phyloP scores from a whole-genome alignment of 1,140 invertebrate genomes.

The Drosophila elegans region DNA sequence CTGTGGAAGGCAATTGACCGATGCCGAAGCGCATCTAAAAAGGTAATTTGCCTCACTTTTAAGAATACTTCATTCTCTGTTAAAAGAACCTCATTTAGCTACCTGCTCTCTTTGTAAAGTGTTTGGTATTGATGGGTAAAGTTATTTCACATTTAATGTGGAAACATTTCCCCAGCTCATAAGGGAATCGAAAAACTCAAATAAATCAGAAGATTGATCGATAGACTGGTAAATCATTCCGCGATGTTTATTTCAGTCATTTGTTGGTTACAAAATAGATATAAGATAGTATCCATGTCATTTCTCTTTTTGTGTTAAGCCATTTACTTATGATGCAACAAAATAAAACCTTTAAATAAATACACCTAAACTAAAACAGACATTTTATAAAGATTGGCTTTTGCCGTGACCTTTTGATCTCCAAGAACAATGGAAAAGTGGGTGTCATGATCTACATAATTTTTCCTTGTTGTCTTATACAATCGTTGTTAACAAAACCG shows the following conservation, averaged over 20 bases:
- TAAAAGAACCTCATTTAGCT: conserved; percentile 39
- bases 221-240: not conserved
- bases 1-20: conserved; percentile 31
- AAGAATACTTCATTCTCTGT: conserved; percentile 23
- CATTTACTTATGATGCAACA: not conserved
- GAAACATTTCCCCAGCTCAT: conserved; percentile 34
- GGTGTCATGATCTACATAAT: conserved; percentile 9
- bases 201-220: conserved; percentile 8
- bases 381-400: not conserved
- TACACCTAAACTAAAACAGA: too few species aligned
- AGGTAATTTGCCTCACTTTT: conserved; percentile 63
- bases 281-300: too few species aligned
- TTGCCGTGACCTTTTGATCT: not conserved
- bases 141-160: conserved; percentile 71
- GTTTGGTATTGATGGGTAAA: conserved; percentile 36
- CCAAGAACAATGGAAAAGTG: not conserved
- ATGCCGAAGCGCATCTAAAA: conserved; percentile 63
- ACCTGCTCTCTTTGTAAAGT: conserved; percentile 36
- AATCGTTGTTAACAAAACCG: conserved; percentile 6
- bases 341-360: not conserved
- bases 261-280: not conserved
- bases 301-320: too few species aligned
- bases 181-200: not conserved
- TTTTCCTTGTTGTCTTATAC: not conserved
- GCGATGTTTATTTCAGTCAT: not conserved